Evolutionary conservation across 2,888 invertebrate species (phyloP), one percentile per base, ranked within the genome.

Genomic region (Linyphia triangularis): DNA sequence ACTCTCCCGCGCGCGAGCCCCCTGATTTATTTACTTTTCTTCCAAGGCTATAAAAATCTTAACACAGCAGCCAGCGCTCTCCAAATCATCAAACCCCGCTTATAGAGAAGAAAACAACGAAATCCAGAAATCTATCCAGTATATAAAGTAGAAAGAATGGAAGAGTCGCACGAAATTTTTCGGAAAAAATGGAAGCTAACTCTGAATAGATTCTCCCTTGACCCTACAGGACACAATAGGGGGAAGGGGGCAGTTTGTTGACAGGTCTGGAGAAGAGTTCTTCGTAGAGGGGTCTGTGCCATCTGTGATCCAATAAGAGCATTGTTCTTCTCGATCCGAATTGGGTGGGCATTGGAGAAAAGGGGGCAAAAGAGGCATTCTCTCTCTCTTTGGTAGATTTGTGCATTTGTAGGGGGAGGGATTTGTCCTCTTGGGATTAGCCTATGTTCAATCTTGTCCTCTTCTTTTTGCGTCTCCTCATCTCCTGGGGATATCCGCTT

Each of bases 291-390:
- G 57, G 61, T 22, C 40, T 73, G 67, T 33, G 59, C 69, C 69
- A 43, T 85, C 59, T 69, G 61, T 77, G 69, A 85, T 85, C 85
- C 85, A 77, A 85, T 85, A 85, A 85, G 77, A 37, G 67, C 51
- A 73, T 51, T 73, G 82, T 69, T 59, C 85, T 70, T 65, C 65
- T 67, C 33, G 75, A 67, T 84, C 43, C 37, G 75, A 69, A 84
- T 43, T 28, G 67, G 67, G 67, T 75, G 51, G n/a, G 51, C 78
- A 78, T 26, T 65, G 63, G 33, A 51, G 67, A 73, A 82, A 70
- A 75, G 43, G 22, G 37, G 61, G 40, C 40, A 65, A 24, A 79
- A 79, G 79, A 57, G 69, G 67, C 69, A 57, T 51, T 22, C 51
- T 67, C 69, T 78, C 63, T 65, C 78, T 65, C 65, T 26, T n/a